Conservation (phyloP, 2,797 vertebrate species). For the Champsocephalus esox region DNA sequence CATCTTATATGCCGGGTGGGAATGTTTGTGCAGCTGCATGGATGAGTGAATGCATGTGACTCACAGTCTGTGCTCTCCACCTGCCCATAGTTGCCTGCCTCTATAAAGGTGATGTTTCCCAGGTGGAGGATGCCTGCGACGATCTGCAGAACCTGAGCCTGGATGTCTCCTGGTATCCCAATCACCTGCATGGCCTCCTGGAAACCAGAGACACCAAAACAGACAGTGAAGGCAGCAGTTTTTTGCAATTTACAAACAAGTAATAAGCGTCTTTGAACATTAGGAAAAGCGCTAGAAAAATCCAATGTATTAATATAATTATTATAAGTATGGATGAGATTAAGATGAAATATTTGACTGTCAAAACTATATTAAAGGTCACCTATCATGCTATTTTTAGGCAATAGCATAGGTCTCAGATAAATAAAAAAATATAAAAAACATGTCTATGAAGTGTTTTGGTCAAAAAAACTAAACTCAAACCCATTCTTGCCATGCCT, state of each 20-base stretch:
- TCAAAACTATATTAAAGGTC: too few species aligned
- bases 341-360: background rate
- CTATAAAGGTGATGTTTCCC: conserved; percentile 94
- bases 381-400: too few species aligned
- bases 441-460: too few species aligned
- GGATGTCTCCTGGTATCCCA: conserved; percentile 87
- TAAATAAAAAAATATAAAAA: too few species aligned
- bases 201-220: background rate
- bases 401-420: too few species aligned
- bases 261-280: too few species aligned
- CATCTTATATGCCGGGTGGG: conserved; percentile 7
- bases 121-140: conserved; percentile 94
- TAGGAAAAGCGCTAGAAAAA: too few species aligned
- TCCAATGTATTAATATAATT: too few species aligned
- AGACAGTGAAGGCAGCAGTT: conserved; percentile 2
- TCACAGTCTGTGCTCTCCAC: conserved; percentile 94
- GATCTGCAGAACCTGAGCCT: conserved; percentile 92
- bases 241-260: background rate
- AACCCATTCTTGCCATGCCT: too few species aligned
- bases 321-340: background rate
- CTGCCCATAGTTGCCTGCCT: conserved; percentile 92
- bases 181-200: conserved; percentile 97
- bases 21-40: background rate
- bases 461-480: too few species aligned
- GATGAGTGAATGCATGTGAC: conserved; percentile 64